Base-by-base conservation (phyloP, 2,797 vertebrate species). In the Urocyon cinereoargenteus region DNA sequence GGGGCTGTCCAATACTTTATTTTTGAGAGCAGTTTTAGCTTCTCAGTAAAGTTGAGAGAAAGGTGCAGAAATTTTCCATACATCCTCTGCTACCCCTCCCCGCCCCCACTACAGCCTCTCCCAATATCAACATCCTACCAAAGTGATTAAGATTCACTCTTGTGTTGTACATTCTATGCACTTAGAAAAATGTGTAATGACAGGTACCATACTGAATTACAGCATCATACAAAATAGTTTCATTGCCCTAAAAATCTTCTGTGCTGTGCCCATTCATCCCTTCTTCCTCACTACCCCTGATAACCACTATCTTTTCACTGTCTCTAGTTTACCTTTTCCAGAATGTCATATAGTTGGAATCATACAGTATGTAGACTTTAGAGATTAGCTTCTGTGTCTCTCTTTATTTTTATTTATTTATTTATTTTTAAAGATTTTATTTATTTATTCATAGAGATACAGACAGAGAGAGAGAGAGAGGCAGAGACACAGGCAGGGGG, bases 41-140 rank as follows among this genome's bases (percentile, higher is more conserved):
- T 86, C 73, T 51, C 5, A 59, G 5, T 2, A 86, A 68, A 59
- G 49, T 10, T 19, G 16, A 73, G 68, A 49, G 28, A 9, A 57
- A 57, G 28, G 14, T 57, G n/a, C 3, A n/a, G 36, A 72, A 36
- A 83, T 49, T 78, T 86, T 22, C 36, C n/a, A 49, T 34, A 34
- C 11, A 34, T 19, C 34, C 4, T 8, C 6, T 49, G 12, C 11
- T 0, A 3, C 5, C 11, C 28, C 14, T 7, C 7, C 40, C 40
- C 7, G 40, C 40, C 40, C 49, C 36, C 6, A 22, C 5, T 19
- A 34, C 51, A 34, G 51, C 3, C 26, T 26, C 34, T 15, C 62
- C 14, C 13, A 24, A 31, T 18, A 72, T n/a, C 24, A 61, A 78
- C 62, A 57, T 34, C 12, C 31, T 75, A 36, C 11, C 31, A 31